Evolutionary conservation across 2,888 invertebrate genomes (phyloP).

Genomic region (Oasisia sp.): DNA sequence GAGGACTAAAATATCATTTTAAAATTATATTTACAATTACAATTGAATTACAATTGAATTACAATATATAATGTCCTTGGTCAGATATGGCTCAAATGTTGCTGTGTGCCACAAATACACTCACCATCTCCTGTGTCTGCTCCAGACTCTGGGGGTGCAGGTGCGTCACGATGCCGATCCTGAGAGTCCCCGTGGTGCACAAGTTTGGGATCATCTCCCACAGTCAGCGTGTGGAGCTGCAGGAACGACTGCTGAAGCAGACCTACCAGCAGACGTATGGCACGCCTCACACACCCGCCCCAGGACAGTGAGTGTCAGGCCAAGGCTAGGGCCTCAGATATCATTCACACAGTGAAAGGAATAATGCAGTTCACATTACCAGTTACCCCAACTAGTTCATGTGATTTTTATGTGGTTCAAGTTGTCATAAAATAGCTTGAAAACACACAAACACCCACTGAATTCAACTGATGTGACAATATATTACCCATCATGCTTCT

Average conservation of each 20-base stretch:
- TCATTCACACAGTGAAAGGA: no score
- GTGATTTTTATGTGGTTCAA: no score
- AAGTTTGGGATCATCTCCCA: conserved; percentile 67
- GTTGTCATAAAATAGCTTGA: no score
- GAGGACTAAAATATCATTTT: no score
- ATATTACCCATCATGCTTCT: no score
- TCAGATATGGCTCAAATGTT: background rate
- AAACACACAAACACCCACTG: no score
- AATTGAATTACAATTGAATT: no score
- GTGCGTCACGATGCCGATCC: conserved; percentile 57
- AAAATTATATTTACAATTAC: no score
- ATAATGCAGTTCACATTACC: no score
- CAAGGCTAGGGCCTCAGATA: background rate
- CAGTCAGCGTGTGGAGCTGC: conserved; percentile 62
- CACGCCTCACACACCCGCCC: background rate
- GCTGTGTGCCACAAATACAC: background rate
- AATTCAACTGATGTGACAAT: no score
- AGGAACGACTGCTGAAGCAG: conserved; percentile 62
- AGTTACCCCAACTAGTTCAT: no score
- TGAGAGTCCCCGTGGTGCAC: conserved; percentile 63
- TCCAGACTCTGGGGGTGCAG: background rate
- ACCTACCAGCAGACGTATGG: conserved; percentile 50
- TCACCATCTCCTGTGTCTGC: background rate
- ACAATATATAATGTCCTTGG: no score
- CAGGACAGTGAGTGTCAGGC: background rate